phyloP scores from a whole-genome alignment of 1,140 invertebrate species.

The Pemphigus obesinymphae region DNA sequence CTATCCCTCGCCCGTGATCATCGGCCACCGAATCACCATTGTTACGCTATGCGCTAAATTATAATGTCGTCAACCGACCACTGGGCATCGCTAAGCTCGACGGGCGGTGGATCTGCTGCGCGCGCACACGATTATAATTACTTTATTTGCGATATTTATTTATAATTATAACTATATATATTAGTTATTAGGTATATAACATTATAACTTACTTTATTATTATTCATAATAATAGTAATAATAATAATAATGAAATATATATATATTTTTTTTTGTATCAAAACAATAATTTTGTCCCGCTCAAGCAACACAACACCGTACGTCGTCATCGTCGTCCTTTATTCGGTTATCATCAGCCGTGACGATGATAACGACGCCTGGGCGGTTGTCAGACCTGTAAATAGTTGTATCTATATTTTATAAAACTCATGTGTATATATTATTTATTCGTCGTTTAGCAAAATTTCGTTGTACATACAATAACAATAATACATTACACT shows the following conservation, averaged over 20 bases:
- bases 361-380: no score
- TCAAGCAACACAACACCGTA: no score
- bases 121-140: background rate
- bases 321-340: background rate
- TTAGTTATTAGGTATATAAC: background rate
- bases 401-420: background rate
- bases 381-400: background rate
- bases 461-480: conserved; percentile 22
- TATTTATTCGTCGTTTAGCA: background rate
- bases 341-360: no score
- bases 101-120: background rate
- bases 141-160: background rate
- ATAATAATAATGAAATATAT: no score
- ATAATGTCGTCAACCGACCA: background rate
- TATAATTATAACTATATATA: conserved; percentile 1
- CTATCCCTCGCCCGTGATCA: background rate
- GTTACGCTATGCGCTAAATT: background rate
- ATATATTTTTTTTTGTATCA: background rate
- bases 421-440: background rate
- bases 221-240: no score
- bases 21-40: background rate
- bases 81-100: background rate
- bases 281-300: background rate
- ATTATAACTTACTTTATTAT: background rate
- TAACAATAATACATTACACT: no score